phyloP scores from a whole-genome alignment of 2,888 invertebrate species.

The Choreutis nemorana region DNA sequence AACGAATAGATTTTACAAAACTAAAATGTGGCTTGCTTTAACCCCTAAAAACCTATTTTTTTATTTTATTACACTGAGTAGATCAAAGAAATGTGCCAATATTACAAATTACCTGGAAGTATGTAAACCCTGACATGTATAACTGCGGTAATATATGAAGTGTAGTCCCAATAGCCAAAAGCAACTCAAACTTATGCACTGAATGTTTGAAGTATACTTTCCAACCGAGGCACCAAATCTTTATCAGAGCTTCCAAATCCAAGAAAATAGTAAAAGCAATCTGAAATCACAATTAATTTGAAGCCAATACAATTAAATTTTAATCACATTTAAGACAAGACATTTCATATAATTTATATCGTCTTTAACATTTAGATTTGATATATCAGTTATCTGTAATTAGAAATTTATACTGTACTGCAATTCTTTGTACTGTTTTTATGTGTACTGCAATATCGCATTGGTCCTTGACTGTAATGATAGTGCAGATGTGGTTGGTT shows the following conservation, averaged over 20 bases:
- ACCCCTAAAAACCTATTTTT: not conserved
- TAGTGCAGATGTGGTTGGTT: too few relatives aligned
- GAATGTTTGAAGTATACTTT: constrained; percentile 95
- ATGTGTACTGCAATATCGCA: too few relatives aligned
- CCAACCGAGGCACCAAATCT: constrained; percentile 97
- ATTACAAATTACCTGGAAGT: constrained; percentile 81
- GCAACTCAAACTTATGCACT: constrained; percentile 96
- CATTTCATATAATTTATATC: too few relatives aligned
- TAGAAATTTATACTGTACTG: too few relatives aligned
- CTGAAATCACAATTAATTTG: constrained; percentile 36
- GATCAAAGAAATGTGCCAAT: not conserved
- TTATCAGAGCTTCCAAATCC: constrained; percentile 93
- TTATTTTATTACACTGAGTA: not conserved
- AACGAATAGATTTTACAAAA: too few relatives aligned
- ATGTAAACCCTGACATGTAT: constrained; percentile 93
- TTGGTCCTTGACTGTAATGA: too few relatives aligned
- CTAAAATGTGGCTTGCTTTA: too few relatives aligned
- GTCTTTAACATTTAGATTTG: too few relatives aligned
- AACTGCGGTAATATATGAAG: constrained; percentile 92
- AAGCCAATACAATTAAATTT: constrained; percentile 1
- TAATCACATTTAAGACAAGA: not conserved
- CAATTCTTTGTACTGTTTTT: too few relatives aligned
- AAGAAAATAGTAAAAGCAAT: constrained; percentile 94
- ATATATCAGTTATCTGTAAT: too few relatives aligned
- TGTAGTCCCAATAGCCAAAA: constrained; percentile 92